These are phyloP conservation scores for Lithophane socia DNA, from an alignment of 2,888 invertebrate species.

Conservation along the genomic window DNA sequence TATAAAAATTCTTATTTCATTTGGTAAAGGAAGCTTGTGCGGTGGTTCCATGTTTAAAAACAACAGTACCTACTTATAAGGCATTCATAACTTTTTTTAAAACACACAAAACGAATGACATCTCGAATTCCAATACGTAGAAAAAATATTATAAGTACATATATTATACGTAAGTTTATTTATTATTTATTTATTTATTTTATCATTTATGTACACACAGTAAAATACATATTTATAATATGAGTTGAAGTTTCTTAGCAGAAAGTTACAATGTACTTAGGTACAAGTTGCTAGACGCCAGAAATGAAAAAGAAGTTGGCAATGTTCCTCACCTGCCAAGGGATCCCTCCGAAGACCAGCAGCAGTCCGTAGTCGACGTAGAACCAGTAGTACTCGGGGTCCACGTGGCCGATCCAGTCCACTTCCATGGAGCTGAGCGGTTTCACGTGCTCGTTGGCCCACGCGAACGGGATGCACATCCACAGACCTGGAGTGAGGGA, in stretches of 20 bases:
- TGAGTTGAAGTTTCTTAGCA: neutral
- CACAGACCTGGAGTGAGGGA: conserved; percentile 93
- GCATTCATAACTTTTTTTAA: neutral
- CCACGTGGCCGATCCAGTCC: conserved; percentile 97
- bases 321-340: conserved; percentile 95
- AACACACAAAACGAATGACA: neutral
- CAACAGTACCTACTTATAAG: neutral
- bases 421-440: conserved; percentile 95
- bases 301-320: neutral
- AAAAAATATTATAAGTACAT: neutral
- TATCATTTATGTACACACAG: no score
- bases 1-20: no score
- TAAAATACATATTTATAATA: no score
- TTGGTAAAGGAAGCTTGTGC: no score
- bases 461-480: conserved; percentile 99
- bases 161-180: no score
- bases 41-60: neutral
- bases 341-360: conserved; percentile 98
- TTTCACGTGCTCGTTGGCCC: conserved; percentile 96
- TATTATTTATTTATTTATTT: no score
- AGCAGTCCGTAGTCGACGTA: conserved; percentile 97
- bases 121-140: neutral
- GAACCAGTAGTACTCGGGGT: conserved; percentile 93
- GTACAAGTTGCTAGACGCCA: neutral
- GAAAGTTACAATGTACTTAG: neutral